Percentiles rank a stretch among this genome's conserved stretches.
These are phyloP conservation scores for Chaunax sp. DNA, from an alignment of 2,797 vertebrate species.

Conservation along the genomic window DNA sequence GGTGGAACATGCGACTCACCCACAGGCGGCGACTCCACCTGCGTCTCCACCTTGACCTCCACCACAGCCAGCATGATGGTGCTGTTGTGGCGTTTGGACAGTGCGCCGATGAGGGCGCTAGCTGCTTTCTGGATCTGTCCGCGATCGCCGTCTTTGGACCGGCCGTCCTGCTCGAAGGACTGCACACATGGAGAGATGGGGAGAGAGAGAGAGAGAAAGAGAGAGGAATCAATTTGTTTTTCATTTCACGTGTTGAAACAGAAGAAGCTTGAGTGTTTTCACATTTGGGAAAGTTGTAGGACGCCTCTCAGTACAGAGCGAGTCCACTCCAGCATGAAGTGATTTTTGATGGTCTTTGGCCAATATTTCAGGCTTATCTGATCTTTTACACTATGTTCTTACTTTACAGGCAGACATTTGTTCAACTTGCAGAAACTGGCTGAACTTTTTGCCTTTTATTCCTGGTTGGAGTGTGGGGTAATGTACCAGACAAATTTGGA, in stretches of 20 bases:
- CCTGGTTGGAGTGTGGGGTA: too few species aligned
- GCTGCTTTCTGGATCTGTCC: slow-evolving; percentile 89
- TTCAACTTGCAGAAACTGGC: too few species aligned
- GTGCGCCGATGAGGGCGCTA: slow-evolving; percentile 85
- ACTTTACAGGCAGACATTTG: not conserved
- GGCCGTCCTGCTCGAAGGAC: slow-evolving; percentile 88
- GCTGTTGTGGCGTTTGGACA: slow-evolving; percentile 92
- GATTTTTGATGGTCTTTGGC: too few species aligned
- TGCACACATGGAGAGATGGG: slow-evolving; percentile 49
- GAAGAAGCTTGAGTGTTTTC: too few species aligned
- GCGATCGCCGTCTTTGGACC: slow-evolving; percentile 79
- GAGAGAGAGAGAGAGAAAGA: not conserved
- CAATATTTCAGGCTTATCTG: too few species aligned
- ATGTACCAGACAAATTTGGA: too few species aligned
- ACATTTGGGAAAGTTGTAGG: too few species aligned
- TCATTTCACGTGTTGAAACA: too few species aligned
- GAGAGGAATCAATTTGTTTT: not conserved
- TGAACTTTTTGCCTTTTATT: too few species aligned
- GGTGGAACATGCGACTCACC: slow-evolving; percentile 66
- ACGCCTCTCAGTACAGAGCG: too few species aligned
- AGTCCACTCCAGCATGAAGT: too few species aligned
- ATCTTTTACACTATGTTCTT: too few species aligned
- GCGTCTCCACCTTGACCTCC: slow-evolving; percentile 93
- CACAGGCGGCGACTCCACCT: slow-evolving; percentile 71
- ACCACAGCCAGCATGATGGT: slow-evolving; percentile 89